phyloP scores from a whole-genome alignment of 2,797 vertebrate genomes.

The Gymnothorax javanicus region DNA sequence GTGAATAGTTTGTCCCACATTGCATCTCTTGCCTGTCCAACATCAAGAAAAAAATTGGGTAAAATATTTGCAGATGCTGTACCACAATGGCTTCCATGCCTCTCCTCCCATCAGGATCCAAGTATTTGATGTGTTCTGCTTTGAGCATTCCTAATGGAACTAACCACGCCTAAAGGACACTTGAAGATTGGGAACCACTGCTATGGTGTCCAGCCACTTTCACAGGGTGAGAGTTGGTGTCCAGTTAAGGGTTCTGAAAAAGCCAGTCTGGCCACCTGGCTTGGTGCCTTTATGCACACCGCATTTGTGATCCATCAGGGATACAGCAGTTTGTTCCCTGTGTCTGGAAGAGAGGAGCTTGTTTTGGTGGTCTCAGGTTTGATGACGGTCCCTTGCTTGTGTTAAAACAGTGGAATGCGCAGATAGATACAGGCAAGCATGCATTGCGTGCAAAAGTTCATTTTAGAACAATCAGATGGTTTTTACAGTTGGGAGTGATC shows the following conservation, averaged over 20 bases:
- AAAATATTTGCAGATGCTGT: neutral
- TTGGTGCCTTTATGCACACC: neutral
- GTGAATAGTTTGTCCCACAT: neutral
- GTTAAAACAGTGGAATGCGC: neutral
- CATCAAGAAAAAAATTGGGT: neutral
- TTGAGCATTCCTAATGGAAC: no score
- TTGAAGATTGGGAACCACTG: neutral
- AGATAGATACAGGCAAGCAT: neutral
- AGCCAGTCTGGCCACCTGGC: neutral
- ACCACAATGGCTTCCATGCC: no score
- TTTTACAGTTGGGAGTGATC: neutral
- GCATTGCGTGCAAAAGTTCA: no score
- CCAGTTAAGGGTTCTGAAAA: neutral
- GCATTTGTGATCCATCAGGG: neutral
- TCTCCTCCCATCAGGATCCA: no score
- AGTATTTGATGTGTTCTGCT: no score
- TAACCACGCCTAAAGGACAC: neutral
- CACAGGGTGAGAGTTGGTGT: neutral
- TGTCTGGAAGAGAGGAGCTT: neutral
- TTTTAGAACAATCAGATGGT: neutral
- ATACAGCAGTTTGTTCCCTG: conserved; percentile 7
- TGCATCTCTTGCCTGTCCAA: neutral
- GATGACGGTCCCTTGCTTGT: neutral
- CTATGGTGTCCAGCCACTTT: neutral
- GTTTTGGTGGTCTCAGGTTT: neutral